Percentiles rank a stretch among this genome's conserved stretches.
phyloP scores from a whole-genome alignment of 2,113 vertebrate species.

The Xiphias gladius region DNA sequence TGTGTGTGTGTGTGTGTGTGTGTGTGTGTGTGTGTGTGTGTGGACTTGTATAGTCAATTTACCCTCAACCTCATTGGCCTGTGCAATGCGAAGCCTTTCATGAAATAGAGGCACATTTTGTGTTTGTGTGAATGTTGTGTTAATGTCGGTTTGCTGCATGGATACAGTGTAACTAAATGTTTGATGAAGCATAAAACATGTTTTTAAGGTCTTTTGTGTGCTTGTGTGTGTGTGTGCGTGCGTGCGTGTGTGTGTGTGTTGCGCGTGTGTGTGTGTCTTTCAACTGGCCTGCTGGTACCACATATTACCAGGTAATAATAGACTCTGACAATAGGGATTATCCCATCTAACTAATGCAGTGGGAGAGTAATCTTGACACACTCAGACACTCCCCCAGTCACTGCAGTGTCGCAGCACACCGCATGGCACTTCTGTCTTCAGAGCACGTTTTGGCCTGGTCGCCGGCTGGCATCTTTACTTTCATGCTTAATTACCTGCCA shows the following conservation, averaged over 20 bases:
- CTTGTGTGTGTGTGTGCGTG: background rate
- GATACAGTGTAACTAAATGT: conserved; percentile 2
- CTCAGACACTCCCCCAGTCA: conserved; percentile 51
- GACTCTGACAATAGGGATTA: conserved; percentile 77
- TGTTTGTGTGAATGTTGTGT: background rate
- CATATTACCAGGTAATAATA: conserved; percentile 71
- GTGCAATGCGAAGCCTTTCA: background rate
- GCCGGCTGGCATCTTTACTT: conserved; percentile 75
- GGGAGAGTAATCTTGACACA: conserved; percentile 70
- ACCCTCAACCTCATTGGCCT: too few relatives aligned
- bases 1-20: too few relatives aligned
- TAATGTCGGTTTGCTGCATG: background rate
- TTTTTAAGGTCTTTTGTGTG: too few relatives aligned
- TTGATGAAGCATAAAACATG: too few relatives aligned
- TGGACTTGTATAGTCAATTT: too few relatives aligned
- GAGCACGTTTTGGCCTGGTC: conserved; percentile 74
- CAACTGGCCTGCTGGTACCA: conserved; percentile 50
- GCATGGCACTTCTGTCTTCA: conserved; percentile 72
- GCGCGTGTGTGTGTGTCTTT: background rate
- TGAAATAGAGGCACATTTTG: background rate
- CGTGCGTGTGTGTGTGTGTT: background rate
- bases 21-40: too few relatives aligned
- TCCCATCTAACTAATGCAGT: conserved; percentile 71
- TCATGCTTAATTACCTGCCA: conserved; percentile 82
- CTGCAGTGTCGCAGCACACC: conserved; percentile 66